phyloP scores from a whole-genome alignment of 2,797 vertebrate species.

The Dicrostonyx torquatus region DNA sequence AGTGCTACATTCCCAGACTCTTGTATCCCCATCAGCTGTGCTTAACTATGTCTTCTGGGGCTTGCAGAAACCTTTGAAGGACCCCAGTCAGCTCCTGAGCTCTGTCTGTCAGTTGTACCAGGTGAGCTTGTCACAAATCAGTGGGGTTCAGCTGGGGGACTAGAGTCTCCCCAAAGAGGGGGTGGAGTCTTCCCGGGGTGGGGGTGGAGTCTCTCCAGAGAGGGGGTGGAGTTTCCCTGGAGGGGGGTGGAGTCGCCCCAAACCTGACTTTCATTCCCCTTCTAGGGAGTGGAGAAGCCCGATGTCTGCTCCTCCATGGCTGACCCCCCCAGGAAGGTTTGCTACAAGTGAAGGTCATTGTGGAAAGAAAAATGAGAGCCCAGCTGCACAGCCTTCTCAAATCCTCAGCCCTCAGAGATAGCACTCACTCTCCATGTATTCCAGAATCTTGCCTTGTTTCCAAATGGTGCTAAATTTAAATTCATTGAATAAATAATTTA shows the following conservation, averaged over 20 bases:
- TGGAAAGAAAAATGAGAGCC: neutral
- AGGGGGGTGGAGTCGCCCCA: too few species aligned
- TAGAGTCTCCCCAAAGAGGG: too few species aligned
- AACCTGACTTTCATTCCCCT: neutral
- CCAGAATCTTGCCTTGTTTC: neutral
- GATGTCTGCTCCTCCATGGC: slow-evolving; percentile 83
- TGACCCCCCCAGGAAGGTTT: neutral
- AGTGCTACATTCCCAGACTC: neutral
- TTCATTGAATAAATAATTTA: slow-evolving; percentile 10
- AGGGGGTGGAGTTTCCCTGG: too few species aligned
- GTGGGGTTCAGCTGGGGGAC: neutral
- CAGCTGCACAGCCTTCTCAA: neutral
- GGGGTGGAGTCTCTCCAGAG: too few species aligned
- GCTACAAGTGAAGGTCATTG: slow-evolving; percentile 47
- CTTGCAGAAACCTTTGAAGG: slow-evolving; percentile 55
- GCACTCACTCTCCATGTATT: neutral
- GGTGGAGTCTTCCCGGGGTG: neutral
- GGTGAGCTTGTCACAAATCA: slow-evolving; percentile 82
- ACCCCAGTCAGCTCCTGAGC: slow-evolving; percentile 83
- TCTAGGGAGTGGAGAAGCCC: slow-evolving; percentile 85
- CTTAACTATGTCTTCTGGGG: neutral
- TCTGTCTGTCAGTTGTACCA: slow-evolving; percentile 91
- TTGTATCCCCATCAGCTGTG: neutral
- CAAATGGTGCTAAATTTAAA: slow-evolving; percentile 42
- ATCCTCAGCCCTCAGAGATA: neutral